Conservation (phyloP, 2,113 vertebrate genomes). For the Phaethon lepturus region DNA sequence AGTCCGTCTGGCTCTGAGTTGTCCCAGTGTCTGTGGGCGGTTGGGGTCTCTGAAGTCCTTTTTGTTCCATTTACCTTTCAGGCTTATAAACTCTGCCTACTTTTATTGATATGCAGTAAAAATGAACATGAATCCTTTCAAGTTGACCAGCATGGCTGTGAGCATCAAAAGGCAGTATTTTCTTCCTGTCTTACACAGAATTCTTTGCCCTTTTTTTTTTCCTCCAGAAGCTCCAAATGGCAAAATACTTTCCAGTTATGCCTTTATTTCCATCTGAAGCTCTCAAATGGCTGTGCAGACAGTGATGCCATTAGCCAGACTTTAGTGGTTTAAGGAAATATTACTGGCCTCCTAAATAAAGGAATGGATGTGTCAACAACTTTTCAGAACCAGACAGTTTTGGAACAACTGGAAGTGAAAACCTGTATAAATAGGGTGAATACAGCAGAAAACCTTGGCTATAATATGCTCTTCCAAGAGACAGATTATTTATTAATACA, state of each 20-base stretch:
- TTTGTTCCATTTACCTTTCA: not conserved
- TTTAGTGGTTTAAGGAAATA: not conserved
- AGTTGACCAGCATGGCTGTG: not conserved
- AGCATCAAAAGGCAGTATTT: not conserved
- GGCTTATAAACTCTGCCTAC: not conserved
- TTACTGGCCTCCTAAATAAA: not conserved
- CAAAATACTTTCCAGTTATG: not conserved
- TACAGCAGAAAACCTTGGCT: not conserved
- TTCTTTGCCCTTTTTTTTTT: not conserved
- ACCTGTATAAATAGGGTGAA: not conserved
- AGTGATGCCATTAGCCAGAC: not conserved
- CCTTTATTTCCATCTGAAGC: constrained; percentile 23
- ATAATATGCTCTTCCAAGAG: not conserved
- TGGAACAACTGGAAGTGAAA: not conserved
- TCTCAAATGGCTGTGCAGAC: not conserved
- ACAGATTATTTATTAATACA: not conserved
- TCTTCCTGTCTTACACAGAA: not conserved
- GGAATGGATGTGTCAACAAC: not conserved
- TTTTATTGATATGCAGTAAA: not conserved
- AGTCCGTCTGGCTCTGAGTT: not conserved
- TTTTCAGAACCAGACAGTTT: not conserved
- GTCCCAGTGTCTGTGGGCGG: not conserved
- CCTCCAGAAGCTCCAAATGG: not conserved
- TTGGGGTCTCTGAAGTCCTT: not conserved
- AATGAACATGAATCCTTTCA: not conserved